Evolutionary conservation across 2,113 vertebrate genomes (phyloP), one percentile per base, ranked within the genome.

Genomic region (Pogona vitticeps): DNA sequence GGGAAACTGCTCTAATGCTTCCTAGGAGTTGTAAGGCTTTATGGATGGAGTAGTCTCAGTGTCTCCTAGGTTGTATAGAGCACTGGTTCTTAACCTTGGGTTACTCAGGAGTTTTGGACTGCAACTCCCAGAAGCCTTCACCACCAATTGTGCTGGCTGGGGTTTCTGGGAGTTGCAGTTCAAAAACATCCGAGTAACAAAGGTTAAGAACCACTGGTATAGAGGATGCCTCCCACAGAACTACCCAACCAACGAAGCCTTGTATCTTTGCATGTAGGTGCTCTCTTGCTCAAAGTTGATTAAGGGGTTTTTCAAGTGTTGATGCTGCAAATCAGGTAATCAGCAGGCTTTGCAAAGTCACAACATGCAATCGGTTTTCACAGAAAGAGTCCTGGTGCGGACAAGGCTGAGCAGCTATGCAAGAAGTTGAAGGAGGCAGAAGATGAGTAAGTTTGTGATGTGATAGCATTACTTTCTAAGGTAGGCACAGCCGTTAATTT

Each of bases 371-470:
- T 28, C 18, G 52, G 18, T 63, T 40, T 63, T 68, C 31, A 36
- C 59, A 87, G 84, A 20, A 78, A 33, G 21, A 46, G n/a, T 52
- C 58, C 40, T 38, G 75, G 15, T n/a, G 79, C 12, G 21, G 80
- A 89, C 40, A 65, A 80, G 13, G 40, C 26, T 17, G 38, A 89
- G 2, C 56, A 77, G 63, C 65, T 89, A 15, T 21, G 40, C 36
- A 77, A 83, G 56, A 89, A n/a, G 72, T 28, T 89, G 52, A 85
- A 82, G 63, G 88, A 86, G 46, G 46, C 38, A 1, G 88, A 89
- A 23, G 83, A 89, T 15, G 84, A 89, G 88, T 89, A 76, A 77
- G 88, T 86, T 63, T 7, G 28, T 68, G 38, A 40, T 5, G 31
- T 31, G 38, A 65, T 68, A 5, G 10, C 58, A 31, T 21, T 63